Base-by-base conservation (phyloP, 2,797 vertebrate genomes). In the Sus cebifrons region DNA sequence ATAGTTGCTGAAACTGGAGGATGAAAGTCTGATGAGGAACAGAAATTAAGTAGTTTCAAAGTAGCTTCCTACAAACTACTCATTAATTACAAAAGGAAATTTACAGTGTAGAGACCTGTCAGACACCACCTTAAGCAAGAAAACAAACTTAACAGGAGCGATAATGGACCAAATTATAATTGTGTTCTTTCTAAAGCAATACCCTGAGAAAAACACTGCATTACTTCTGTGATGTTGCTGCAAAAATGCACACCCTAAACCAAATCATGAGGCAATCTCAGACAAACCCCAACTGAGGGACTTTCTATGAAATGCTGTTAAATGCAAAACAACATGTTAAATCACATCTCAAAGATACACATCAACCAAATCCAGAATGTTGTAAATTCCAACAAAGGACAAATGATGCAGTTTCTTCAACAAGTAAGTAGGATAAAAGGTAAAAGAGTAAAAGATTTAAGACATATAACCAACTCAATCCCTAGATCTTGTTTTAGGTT, bases 401-500 rank as follows among this genome's bases (percentile, higher is more conserved):
- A 92, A 92, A 90, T 12, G 44, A 58, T 56, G 21, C 40, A 8
- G 4, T 87, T 95, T 91, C 40, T 84, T 88, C 64, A 44, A 71
- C 27, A 77, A 68, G 32, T 71, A 81, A 77, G n/a, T 56, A 82
- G 49, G 27, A 65, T 83, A 49, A 75, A 89, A 73, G 68, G 27
- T 7, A 75, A 7, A 16, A 83, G n/a, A 73, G 29, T 64, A 60
- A 73, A 44, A 29, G 36, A 32, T 58, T 74, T 56, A 49, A 64
- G 60, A 77, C 23, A 65, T 7, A 52, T 16, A 36, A 40, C 21
- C n/a, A 64, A 60, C 36, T 68, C 40, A 91, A 81, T 23, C 49
- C 5, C 18, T 54, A 25, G 58, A 49, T 56, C 60, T 81, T 84
- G 10, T 25, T 89, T 62, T 18, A 54, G 36, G 20, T 73, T 89